Percentiles rank a stretch among this genome's conserved stretches.
phyloP scores from a whole-genome alignment of 2,888 invertebrate species.

The Ochropleura plecta region DNA sequence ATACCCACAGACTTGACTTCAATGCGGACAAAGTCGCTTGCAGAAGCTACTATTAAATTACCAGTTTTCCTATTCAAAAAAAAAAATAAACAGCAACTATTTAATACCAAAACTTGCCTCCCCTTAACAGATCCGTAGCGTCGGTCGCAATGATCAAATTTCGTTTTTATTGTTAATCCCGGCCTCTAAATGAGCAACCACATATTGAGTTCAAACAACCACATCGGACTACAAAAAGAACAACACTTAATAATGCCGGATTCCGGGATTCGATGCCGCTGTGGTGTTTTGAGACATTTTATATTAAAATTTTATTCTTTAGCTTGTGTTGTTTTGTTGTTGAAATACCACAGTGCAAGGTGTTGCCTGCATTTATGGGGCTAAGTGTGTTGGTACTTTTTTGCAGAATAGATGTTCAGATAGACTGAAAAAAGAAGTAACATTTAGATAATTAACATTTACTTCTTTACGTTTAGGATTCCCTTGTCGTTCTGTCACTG shows the following conservation, averaged over 20 bases:
- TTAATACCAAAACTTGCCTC: slow-evolving; percentile 44
- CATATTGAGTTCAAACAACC: slow-evolving; percentile 83
- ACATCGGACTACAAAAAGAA: slow-evolving; percentile 73
- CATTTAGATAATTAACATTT: too few species aligned
- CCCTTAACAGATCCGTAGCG: slow-evolving; percentile 80
- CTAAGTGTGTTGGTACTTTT: not conserved
- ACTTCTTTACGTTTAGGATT: too few species aligned
- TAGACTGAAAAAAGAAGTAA: not conserved
- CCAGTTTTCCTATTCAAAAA: too few species aligned
- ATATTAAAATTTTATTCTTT: slow-evolving; percentile 69
- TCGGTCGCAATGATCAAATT: slow-evolving; percentile 89
- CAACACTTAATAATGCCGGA: slow-evolving; percentile 76
- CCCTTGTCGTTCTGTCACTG: too few species aligned
- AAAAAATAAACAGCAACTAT: too few species aligned
- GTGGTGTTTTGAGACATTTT: slow-evolving; percentile 69
- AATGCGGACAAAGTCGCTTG: too few species aligned
- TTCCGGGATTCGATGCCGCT: slow-evolving; percentile 79
- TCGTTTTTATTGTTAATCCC: slow-evolving; percentile 90
- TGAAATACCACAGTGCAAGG: slow-evolving; percentile 46
- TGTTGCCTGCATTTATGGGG: slow-evolving; percentile 27
- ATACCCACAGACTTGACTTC: not conserved
- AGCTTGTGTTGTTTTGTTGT: slow-evolving; percentile 57
- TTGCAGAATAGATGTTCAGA: slow-evolving; percentile 16
- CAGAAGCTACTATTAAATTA: not conserved
- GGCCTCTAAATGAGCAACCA: slow-evolving; percentile 85